Evolutionary conservation across 2,797 vertebrate species (phyloP).

Genomic region (Fringilla coelebs): DNA sequence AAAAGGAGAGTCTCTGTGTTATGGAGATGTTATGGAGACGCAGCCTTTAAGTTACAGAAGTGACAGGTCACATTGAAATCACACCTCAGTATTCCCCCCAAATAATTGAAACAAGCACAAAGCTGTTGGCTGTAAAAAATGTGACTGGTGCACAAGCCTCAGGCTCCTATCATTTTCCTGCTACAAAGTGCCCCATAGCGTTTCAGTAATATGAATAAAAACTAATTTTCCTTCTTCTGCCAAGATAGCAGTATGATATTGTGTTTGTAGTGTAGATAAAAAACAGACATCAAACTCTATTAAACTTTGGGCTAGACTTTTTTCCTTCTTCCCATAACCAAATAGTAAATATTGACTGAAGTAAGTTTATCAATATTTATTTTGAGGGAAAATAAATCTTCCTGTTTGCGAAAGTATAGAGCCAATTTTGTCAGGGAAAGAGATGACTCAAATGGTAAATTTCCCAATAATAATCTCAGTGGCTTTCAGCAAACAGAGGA

Average conservation of each 20-base stretch:
- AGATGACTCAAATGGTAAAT: constrained; percentile 10
- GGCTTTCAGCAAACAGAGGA: neutral
- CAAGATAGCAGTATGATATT: neutral
- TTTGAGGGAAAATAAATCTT: constrained; percentile 29
- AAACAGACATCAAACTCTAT: neutral
- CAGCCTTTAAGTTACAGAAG: neutral
- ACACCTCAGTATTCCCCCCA: neutral
- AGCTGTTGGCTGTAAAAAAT: neutral
- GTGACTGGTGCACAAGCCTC: neutral
- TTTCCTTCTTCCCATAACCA: neutral
- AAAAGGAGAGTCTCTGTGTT: neutral
- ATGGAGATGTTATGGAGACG: neutral
- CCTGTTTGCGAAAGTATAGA: constrained; percentile 1
- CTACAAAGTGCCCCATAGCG: rapidly evolving
- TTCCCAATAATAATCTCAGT: constrained; percentile 5
- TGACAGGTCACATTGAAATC: neutral
- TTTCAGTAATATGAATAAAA: neutral
- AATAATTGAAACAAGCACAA: neutral
- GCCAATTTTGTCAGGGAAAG: neutral
- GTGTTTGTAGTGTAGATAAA: neutral
- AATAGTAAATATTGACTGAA: constrained; percentile 48
- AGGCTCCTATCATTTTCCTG: neutral
- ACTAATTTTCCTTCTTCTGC: neutral
- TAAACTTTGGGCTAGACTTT: neutral
- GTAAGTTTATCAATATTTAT: constrained; percentile 43